Base-by-base conservation (phyloP, 2,797 vertebrate species). In the Crossoptilon crossoptilon region DNA sequence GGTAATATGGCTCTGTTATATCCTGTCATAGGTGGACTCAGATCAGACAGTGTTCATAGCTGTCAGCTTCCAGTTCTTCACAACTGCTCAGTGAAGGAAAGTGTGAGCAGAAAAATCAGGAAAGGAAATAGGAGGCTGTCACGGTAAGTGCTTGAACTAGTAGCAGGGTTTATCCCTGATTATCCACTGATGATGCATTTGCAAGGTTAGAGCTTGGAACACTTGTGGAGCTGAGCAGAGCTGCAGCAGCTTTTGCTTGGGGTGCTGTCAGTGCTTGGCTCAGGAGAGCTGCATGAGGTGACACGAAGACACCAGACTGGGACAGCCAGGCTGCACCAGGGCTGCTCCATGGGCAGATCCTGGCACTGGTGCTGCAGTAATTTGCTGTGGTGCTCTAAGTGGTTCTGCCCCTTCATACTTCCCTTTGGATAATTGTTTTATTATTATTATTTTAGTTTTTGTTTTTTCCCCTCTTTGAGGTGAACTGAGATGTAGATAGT, bases 161-260 rank as follows among this genome's bases (percentile, higher is more conserved):
- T 75, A 41, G 89, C 58, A 49, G 83, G 83, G 33, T 55, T 93
- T 93, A 71, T 82, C 76, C 80, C 76, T 14, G 70, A 51, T 96
- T 90, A 95, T 86, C 91, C 89, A 10, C 83, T 56, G 49, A 16
- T 35, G 85, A 63, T 92, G 76, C 67, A 16, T 86, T 90, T 91
- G 64, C 56, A 60, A 86, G 73, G 78, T 85, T 91, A 46, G 69
- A 89, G 71, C 68, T 87, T 23, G 69, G 89, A 27, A 27, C 73
- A 78, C 7, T 31, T 41, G 69, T 14, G 62, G 69, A 24, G 68
- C 73, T 87, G n/a, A 82, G 41, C 10, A 41, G 79, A 85, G 87
- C 84, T 66, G 37, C 31, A 29, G 51, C 14, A 87, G 63, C 49
- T 77, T 84, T 88, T 81, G 62, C 33, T 76, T 64, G 63, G 43